Evolutionary conservation across 2,888 invertebrate genomes (phyloP).

Genomic region (Polyommatus icarus): DNA sequence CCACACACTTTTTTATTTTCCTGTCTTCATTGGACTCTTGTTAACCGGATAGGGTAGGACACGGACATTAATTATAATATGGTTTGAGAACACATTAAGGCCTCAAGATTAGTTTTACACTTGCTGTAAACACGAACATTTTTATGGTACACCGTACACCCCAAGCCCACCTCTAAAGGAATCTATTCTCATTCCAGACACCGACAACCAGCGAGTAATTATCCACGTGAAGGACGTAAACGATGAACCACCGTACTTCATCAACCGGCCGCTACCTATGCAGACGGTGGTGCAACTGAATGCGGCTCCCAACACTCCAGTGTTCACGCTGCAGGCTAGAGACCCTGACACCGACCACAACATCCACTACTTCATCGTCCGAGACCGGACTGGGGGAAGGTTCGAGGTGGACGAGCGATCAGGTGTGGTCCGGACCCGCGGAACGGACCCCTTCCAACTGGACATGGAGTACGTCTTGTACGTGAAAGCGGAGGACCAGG

Average conservation of each 20-base stretch:
- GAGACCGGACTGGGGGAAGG: slow-evolving; percentile 90
- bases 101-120: neutral
- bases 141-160: neutral
- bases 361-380: slow-evolving; percentile 96
- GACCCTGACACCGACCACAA: slow-evolving; percentile 98
- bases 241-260: slow-evolving; percentile 98
- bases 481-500: slow-evolving; percentile 96
- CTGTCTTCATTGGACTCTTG: neutral
- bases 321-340: slow-evolving; percentile 97
- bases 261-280: slow-evolving; percentile 98
- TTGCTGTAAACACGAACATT: neutral
- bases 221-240: slow-evolving; percentile 97
- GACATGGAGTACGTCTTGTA: slow-evolving; percentile 98
- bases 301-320: slow-evolving; percentile 96
- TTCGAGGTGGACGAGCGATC: slow-evolving; percentile 95
- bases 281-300: slow-evolving; percentile 98
- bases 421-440: slow-evolving; percentile 94
- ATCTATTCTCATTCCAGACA: slow-evolving; percentile 83
- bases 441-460: slow-evolving; percentile 94
- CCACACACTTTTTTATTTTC: neutral
- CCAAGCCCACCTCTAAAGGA: neutral
- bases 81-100: neutral
- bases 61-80: neutral
- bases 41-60: neutral
- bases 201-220: slow-evolving; percentile 96